Base-by-base conservation (phyloP, 2,888 invertebrate genomes). In the Scaptomyza polygonia region DNA sequence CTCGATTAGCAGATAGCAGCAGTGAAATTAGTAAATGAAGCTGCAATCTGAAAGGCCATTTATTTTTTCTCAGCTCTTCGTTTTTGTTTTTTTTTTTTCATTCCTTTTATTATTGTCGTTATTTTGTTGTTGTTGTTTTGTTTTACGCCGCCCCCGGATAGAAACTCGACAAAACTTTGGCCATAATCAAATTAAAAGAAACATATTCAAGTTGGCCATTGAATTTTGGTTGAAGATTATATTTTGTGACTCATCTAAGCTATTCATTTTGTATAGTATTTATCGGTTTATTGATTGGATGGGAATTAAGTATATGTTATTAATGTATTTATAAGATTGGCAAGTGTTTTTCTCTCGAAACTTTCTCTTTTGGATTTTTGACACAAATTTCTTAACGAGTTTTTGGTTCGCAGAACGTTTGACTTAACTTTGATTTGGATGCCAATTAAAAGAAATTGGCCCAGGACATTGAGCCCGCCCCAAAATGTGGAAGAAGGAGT, bases 31-130 rank as follows among this genome's bases (percentile, higher is more conserved):
- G 84, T 74, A 88, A 85, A 85, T 88, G 85, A 88, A 85, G 84
- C 87, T 88, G 87, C 88, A 88, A 88, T 85, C 88, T 86, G 69
- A 70, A 84, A 81, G 87, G 73, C 85, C 76, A 85, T 85, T 81
- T 88, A 86, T 39, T 9, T 74, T 59, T 43, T 62, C 52, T 43
- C 11, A 11, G 18, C 36, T 49, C n/a, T n/a, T n/a, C n/a, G n/a
- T n/a, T n/a, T n/a, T n/a, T n/a, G n/a, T n/a, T 34, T 14, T 14
- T n/a, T 36, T 43, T 47, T 40, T 61, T 11, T 21, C 21, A n/a
- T n/a, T 21, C 3, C 21, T 47, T 18, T 44, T 36, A 34, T 49
- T 49, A 25, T 48, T 14, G 8, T 30, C 16, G 16, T 47, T 16
- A 16, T 30, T 8, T 5, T 27, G 25, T 9, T 30, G 8, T 30